Evolutionary conservation across 1,140 invertebrate genomes (phyloP).

Genomic region (Coptotermes formosanus): DNA sequence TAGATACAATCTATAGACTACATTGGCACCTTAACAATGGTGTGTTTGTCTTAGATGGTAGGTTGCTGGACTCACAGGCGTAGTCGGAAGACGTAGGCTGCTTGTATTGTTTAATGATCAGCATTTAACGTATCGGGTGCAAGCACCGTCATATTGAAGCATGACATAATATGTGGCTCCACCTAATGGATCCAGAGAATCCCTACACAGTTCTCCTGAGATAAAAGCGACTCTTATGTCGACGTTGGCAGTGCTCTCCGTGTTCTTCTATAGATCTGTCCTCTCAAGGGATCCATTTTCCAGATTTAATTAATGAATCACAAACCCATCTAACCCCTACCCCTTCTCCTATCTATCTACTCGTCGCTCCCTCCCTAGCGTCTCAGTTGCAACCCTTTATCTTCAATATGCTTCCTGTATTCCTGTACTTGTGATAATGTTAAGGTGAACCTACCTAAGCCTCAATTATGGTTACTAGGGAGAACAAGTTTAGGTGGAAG

Average conservation of each 20-base stretch:
- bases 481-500: not conserved
- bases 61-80: too few relatives aligned
- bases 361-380: not conserved
- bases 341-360: not conserved
- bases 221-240: not conserved
- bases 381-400: not conserved
- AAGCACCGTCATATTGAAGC: too few relatives aligned
- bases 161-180: not conserved
- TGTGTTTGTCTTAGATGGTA: too few relatives aligned
- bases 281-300: slow-evolving; percentile 12
- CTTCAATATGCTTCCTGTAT: not conserved
- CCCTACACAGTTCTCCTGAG: not conserved
- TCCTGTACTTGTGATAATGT: not conserved
- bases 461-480: slow-evolving; percentile 2
- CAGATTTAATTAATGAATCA: slow-evolving; percentile 19
- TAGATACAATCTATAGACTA: too few relatives aligned
- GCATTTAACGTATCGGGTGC: too few relatives aligned
- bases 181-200: not conserved
- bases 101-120: too few relatives aligned
- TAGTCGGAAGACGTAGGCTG: too few relatives aligned
- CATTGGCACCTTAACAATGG: too few relatives aligned
- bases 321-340: not conserved
- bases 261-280: not conserved
- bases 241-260: not conserved
- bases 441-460: not conserved